Percentiles rank a stretch among this genome's conserved stretches.
phyloP scores from a whole-genome alignment of 2,888 invertebrate species.

The Ectobius pallidus region DNA sequence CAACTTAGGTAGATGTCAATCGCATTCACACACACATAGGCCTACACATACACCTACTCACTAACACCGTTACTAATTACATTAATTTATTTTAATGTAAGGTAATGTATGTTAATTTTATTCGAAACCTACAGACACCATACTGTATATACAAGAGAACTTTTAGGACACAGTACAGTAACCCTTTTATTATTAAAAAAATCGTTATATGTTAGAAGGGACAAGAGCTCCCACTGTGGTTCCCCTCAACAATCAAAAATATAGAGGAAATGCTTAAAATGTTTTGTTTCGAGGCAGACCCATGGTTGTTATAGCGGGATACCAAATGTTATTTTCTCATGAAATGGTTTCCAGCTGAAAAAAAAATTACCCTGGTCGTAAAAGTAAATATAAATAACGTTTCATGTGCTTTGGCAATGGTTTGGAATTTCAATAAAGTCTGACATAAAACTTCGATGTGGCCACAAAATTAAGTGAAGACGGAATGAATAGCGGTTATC shows the following conservation, averaged over 20 bases:
- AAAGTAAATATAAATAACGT: neutral
- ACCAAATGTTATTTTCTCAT: conserved; percentile 15
- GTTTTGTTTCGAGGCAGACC: conserved; percentile 9
- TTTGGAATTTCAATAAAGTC: neutral
- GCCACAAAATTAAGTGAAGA: conserved; percentile 1
- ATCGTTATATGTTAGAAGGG: neutral
- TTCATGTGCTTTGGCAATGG: neutral
- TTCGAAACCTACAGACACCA: conserved; percentile 17
- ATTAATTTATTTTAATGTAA: conserved; percentile 39
- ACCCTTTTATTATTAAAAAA: neutral
- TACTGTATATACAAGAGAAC: conserved; percentile 1
- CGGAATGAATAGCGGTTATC: neutral
- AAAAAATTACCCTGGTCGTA: neutral
- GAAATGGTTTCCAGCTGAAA: neutral
- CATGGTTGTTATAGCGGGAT: neutral
- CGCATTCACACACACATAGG: neutral
- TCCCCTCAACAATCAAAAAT: conserved; percentile 17
- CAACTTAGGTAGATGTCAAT: conserved; percentile 1
- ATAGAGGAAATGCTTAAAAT: conserved; percentile 8
- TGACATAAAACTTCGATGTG: neutral
- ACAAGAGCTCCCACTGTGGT: neutral
- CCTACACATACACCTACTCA: neutral
- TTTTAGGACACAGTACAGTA: conserved; percentile 9
- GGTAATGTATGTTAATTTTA: conserved; percentile 38
- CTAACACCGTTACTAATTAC: conserved; percentile 27